These are phyloP conservation scores for Hestina assimilis DNA, from an alignment of 1,140 invertebrate species.

Conservation along the genomic window DNA sequence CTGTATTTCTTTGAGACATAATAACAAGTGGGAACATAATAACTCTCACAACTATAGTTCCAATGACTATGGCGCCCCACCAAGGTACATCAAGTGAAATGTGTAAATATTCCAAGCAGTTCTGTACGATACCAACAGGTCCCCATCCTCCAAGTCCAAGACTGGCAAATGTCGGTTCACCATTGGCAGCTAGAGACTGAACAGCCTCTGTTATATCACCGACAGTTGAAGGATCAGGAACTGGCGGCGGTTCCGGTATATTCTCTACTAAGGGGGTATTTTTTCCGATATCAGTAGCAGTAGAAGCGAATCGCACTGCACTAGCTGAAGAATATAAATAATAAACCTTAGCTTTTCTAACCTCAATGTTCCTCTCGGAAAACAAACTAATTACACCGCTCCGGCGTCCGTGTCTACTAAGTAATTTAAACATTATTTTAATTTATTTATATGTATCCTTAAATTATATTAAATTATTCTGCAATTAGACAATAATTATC, in stretches of 20 bases:
- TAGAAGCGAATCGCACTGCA: slow-evolving; percentile 58
- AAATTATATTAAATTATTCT: slow-evolving; percentile 7
- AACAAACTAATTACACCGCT: slow-evolving; percentile 55
- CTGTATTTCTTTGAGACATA: slow-evolving; percentile 86
- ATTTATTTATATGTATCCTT: not conserved
- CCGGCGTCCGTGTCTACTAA: slow-evolving; percentile 56
- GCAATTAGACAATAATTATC: not conserved
- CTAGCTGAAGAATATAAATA: slow-evolving; percentile 63
- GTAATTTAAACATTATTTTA: slow-evolving; percentile 63
- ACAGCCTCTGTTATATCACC: slow-evolving; percentile 55
- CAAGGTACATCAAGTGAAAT: slow-evolving; percentile 88
- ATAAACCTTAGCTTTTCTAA: slow-evolving; percentile 62
- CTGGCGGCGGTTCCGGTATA: slow-evolving; percentile 79
- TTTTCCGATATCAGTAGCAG: slow-evolving; percentile 47
- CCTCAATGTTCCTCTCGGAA: slow-evolving; percentile 63
- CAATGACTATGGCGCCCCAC: slow-evolving; percentile 91
- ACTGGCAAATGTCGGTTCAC: slow-evolving; percentile 88
- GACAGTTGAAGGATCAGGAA: slow-evolving; percentile 60
- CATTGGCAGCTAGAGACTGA: slow-evolving; percentile 77
- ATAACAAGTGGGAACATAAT: slow-evolving; percentile 92
- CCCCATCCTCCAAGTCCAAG: slow-evolving; percentile 88
- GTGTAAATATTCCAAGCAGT: slow-evolving; percentile 90
- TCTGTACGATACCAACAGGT: slow-evolving; percentile 89
- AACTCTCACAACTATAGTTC: slow-evolving; percentile 86
- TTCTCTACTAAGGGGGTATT: slow-evolving; percentile 59